Conservation (phyloP, 1,140 invertebrate species). For the Anadara kagoshimensis region DNA sequence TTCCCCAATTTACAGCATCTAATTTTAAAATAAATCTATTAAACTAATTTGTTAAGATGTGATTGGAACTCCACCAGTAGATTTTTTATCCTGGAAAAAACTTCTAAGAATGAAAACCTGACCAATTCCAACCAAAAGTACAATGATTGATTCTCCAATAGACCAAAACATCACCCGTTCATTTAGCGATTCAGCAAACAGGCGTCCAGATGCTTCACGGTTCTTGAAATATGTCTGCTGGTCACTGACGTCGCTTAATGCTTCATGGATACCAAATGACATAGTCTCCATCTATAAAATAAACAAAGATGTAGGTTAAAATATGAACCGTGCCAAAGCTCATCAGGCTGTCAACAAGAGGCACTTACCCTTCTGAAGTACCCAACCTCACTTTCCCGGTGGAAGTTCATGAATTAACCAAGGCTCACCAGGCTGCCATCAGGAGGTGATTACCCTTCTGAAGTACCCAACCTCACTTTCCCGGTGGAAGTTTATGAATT, state of each 20-base stretch:
- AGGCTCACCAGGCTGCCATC: too few species aligned
- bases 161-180: conserved; percentile 95
- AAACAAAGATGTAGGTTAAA: not conserved
- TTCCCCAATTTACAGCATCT: too few species aligned
- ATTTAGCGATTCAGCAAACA: conserved; percentile 96
- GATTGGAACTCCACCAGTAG: conserved; percentile 51
- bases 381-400: too few species aligned
- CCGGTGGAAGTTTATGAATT: too few species aligned
- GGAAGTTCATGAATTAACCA: too few species aligned
- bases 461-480: too few species aligned
- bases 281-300: conserved; percentile 90
- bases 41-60: not conserved
- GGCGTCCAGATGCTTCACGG: conserved; percentile 93
- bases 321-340: too few species aligned
- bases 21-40: not conserved
- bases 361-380: too few species aligned
- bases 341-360: too few species aligned
- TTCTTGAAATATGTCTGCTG: conserved; percentile 97
- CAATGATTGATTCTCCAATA: conserved; percentile 87
- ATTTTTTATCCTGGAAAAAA: conserved; percentile 93
- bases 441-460: too few species aligned
- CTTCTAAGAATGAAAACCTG: conserved; percentile 95
- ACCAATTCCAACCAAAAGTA: conserved; percentile 88
- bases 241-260: conserved; percentile 91
- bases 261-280: conserved; percentile 90